A percentile compares a stretch with the other conserved stretches of the same genome.
These are phyloP conservation scores for Neria commutata DNA, from an alignment of 2,888 invertebrate genomes.

Conservation along the genomic window DNA sequence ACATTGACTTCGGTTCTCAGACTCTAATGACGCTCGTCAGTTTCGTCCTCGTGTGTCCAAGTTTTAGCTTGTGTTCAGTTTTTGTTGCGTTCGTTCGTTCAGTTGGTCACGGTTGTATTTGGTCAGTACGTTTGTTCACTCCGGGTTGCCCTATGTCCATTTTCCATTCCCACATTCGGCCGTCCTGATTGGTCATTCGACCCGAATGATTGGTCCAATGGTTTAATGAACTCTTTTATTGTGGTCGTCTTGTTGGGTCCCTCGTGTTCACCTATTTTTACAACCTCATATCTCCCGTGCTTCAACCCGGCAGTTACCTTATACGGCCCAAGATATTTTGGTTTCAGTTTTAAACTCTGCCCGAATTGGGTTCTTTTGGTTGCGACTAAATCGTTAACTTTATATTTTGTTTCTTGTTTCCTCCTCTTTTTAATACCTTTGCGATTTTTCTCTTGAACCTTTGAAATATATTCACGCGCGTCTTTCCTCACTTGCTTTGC, in stretches of 20 bases:
- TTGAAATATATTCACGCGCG: neutral
- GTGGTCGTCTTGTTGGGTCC: neutral
- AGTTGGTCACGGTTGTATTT: no score
- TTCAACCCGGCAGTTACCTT: neutral
- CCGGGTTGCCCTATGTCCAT: neutral
- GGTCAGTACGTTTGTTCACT: neutral
- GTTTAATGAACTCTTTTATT: neutral
- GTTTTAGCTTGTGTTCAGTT: no score
- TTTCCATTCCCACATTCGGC: conserved; percentile 7
- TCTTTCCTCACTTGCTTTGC: neutral
- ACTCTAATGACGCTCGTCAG: no score
- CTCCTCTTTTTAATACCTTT: neutral
- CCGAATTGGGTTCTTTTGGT: conserved; percentile 3
- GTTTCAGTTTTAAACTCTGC: neutral
- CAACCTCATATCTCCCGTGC: neutral
- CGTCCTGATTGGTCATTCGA: neutral
- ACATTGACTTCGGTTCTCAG: no score
- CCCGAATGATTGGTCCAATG: neutral
- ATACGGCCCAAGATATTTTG: conserved; percentile 1
- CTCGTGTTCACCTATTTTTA: neutral
- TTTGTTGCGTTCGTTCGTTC: no score
- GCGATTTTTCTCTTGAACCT: neutral
- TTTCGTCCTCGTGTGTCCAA: no score
- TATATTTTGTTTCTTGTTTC: neutral
- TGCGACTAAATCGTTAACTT: neutral